These are phyloP conservation scores for Pristionchus exspectatus DNA, from an alignment of 2,888 invertebrate species.

Conservation along the genomic window DNA sequence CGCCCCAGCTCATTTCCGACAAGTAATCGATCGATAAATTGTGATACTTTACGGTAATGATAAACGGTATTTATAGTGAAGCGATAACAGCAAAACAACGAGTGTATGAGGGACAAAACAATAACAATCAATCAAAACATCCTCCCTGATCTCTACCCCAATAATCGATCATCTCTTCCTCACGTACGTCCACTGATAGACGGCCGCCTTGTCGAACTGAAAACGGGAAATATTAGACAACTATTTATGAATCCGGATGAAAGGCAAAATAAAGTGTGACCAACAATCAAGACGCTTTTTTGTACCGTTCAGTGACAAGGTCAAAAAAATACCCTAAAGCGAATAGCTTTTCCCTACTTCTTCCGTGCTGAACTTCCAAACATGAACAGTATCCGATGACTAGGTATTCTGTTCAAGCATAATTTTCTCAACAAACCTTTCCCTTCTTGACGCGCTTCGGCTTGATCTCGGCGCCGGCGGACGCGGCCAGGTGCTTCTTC, in stretches of 20 bases:
- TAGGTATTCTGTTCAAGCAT: no score
- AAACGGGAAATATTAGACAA: no score
- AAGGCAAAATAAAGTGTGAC: no score
- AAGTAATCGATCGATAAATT: conserved; percentile 43
- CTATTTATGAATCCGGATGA: no score
- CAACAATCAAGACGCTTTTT: no score
- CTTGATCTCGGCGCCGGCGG: conserved; percentile 64
- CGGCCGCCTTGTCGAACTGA: conserved; percentile 69
- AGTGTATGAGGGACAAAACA: neutral
- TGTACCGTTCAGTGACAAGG: no score
- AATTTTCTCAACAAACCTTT: conserved; percentile 55
- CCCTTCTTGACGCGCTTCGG: conserved; percentile 73
- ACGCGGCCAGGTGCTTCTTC: conserved; percentile 67
- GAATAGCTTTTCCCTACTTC: no score
- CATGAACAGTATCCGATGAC: no score
- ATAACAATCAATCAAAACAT: neutral
- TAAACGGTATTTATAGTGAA: neutral
- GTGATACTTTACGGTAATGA: neutral
- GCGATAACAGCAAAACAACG: conserved; percentile 18
- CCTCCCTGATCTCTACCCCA: conserved; percentile 20
- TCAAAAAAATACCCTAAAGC: no score
- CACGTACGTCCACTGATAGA: conserved; percentile 77
- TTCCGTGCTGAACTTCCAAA: no score
- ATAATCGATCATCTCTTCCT: conserved; percentile 68
- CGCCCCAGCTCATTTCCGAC: conserved; percentile 36